Percentiles rank a stretch among this genome's conserved stretches.
Evolutionary conservation across 1,140 invertebrate species (phyloP).

Genomic region (Oncopodura yosiiana): DNA sequence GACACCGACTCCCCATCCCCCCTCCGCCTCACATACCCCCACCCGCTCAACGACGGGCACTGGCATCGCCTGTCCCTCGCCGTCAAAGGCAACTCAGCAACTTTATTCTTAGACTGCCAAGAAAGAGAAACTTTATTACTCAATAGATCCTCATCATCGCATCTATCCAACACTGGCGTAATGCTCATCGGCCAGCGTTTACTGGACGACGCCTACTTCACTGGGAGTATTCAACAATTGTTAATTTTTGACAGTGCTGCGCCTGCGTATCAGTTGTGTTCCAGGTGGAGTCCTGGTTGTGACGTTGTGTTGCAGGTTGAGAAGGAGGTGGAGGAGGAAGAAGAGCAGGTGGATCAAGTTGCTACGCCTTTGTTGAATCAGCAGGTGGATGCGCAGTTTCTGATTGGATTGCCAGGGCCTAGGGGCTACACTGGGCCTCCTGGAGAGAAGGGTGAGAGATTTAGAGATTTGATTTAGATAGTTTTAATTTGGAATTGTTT

Average conservation of each 20-base stretch:
- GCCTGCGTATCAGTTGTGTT: constrained; percentile 67
- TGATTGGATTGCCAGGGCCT: constrained; percentile 50
- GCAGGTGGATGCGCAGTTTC: constrained; percentile 10
- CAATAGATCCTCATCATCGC: constrained; percentile 46
- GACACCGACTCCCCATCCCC: too few species aligned
- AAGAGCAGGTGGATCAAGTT: constrained; percentile 32
- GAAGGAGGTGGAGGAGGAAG: constrained; percentile 35
- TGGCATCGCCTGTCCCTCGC: constrained; percentile 70
- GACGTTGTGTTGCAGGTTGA: constrained; percentile 36
- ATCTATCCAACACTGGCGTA: constrained; percentile 54
- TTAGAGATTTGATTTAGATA: constrained; percentile 27
- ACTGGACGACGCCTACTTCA: constrained; percentile 53
- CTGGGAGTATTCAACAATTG: constrained; percentile 65
- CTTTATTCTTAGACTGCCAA: constrained; percentile 60
- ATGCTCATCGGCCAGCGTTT: constrained; percentile 61
- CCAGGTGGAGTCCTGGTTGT: constrained; percentile 56
- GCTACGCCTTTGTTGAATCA: constrained; percentile 2
- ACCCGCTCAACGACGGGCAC: too few species aligned
- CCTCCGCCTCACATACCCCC: too few species aligned
- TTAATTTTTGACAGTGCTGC: constrained; percentile 61
- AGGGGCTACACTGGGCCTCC: constrained; percentile 58
- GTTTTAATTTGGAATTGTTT: too few species aligned
- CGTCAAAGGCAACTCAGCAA: constrained; percentile 64
- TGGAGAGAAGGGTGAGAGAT: constrained; percentile 47
- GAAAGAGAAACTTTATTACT: constrained; percentile 48